Percentiles rank a stretch among this genome's conserved stretches.
Evolutionary conservation across 2,888 invertebrate species (phyloP).

Genomic region (Cryptocephalus primarius): DNA sequence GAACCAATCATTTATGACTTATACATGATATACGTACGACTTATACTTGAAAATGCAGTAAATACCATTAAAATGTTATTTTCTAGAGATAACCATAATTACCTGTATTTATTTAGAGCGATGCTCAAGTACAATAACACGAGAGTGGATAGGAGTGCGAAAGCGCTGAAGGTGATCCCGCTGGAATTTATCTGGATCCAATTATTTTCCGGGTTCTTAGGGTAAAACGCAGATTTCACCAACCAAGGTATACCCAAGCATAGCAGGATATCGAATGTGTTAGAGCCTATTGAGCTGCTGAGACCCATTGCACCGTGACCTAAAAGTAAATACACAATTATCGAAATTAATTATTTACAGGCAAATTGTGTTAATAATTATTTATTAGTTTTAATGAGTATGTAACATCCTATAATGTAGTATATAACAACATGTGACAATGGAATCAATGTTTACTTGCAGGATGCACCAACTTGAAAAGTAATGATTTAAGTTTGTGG

Average conservation of each 20-base stretch:
- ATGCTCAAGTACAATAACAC: conserved; percentile 57
- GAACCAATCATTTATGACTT: no score
- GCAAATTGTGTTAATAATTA: no score
- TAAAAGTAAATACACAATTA: conserved; percentile 34
- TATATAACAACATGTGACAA: no score
- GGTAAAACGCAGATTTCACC: conserved; percentile 54
- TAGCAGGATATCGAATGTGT: conserved; percentile 69
- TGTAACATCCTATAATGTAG: no score
- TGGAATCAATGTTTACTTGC: no score
- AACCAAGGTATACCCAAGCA: conserved; percentile 73
- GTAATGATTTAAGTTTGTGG: no score
- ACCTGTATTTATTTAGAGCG: conserved; percentile 52
- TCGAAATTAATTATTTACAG: no score
- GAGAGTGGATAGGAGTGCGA: conserved; percentile 63
- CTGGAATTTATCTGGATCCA: conserved; percentile 63
- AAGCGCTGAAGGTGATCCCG: conserved; percentile 64
- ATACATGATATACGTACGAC: no score
- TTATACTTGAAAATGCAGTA: no score
- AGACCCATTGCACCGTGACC: conserved; percentile 70
- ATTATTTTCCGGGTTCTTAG: conserved; percentile 44
- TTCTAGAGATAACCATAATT: conserved; percentile 11
- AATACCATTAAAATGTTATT: no score
- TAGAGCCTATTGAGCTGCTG: conserved; percentile 72
- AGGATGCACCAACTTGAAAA: no score
- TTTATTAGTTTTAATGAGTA: no score